Percentiles rank a stretch among this genome's conserved stretches.
phyloP scores from a whole-genome alignment of 2,113 vertebrate species.

The Saguinus midas region DNA sequence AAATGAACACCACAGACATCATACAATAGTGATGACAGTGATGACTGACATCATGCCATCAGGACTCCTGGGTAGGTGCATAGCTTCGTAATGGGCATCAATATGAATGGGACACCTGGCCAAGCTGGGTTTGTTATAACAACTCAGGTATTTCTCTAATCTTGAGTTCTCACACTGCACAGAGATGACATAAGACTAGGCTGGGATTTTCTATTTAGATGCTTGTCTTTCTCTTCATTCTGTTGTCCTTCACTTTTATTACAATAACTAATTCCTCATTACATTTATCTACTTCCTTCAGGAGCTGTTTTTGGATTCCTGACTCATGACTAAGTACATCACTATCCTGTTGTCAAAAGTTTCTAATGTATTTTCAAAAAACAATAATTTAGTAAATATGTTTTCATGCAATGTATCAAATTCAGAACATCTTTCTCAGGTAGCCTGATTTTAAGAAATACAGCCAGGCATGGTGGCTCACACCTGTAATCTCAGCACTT shows the following conservation, averaged over 20 bases:
- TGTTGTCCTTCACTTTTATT: background rate
- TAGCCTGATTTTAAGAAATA: background rate
- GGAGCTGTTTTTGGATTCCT: background rate
- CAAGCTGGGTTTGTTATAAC: background rate
- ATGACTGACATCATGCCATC: fast-evolving
- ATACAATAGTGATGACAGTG: background rate
- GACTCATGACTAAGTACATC: background rate
- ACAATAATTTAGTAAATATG: background rate
- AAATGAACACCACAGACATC: background rate
- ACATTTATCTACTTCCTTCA: background rate
- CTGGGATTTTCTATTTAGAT: background rate
- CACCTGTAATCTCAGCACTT: too few species aligned
- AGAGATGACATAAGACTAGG: background rate
- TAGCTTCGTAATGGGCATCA: background rate
- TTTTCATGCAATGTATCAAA: background rate
- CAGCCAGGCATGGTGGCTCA: background rate
- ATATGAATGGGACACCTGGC: background rate
- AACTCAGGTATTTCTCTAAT: background rate
- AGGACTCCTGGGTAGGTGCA: background rate
- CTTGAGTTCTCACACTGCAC: background rate
- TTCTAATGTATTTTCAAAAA: background rate
- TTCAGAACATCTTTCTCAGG: background rate
- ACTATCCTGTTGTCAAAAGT: background rate
- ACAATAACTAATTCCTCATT: background rate
- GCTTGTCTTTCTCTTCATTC: background rate